These are phyloP conservation scores for Ruditapes philippinarum DNA, from an alignment of 1,140 invertebrate genomes.

Conservation along the genomic window DNA sequence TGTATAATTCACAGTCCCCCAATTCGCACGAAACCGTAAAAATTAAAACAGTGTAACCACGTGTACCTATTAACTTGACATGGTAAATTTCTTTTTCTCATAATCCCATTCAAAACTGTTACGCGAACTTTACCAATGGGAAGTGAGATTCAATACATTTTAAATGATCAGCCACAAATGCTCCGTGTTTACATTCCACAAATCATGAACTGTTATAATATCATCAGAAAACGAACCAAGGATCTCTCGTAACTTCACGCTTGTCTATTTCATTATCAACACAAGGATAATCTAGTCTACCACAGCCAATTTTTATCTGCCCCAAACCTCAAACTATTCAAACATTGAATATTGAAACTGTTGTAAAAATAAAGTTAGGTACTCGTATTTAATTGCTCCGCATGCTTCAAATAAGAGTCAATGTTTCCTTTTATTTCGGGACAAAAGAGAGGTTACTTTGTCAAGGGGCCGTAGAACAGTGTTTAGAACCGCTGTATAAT, in stretches of 20 bases:
- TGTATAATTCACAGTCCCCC: no score
- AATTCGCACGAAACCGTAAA: no score
- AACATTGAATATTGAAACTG: not conserved
- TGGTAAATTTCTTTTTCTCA: no score
- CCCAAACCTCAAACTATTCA: not conserved
- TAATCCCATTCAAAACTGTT: no score
- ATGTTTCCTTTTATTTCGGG: not conserved
- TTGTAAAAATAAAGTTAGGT: not conserved
- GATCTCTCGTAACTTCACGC: not conserved
- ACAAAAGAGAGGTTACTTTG: slow-evolving; percentile 9
- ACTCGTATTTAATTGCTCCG: slow-evolving; percentile 12
- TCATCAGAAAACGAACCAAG: not conserved
- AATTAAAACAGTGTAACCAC: no score
- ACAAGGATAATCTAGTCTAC: slow-evolving; percentile 3
- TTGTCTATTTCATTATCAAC: slow-evolving; percentile 13
- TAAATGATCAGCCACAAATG: no score
- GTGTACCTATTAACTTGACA: no score
- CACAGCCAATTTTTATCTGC: not conserved
- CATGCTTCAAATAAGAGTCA: not conserved
- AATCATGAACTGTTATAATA: no score
- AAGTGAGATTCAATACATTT: no score
- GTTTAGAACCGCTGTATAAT: not conserved
- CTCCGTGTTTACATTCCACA: no score
- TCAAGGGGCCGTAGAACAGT: slow-evolving; percentile 21
- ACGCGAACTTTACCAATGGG: no score